Evolutionary conservation across 2,888 invertebrate genomes (phyloP), one percentile per base, ranked within the genome.

Genomic region (Drosophila ezoana): DNA sequence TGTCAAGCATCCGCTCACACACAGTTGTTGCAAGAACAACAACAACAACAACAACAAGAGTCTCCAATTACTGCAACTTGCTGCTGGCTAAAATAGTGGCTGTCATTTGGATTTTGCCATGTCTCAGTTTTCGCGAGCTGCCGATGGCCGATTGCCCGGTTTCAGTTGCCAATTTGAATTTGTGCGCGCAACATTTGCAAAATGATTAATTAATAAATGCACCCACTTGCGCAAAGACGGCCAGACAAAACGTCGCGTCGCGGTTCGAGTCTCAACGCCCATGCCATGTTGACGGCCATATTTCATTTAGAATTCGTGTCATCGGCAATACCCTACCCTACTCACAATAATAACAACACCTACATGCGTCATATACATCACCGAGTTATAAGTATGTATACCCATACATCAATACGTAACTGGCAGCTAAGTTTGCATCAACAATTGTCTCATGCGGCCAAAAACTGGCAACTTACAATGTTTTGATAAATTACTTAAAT

Each of bases 181-280:
- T 68, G 59, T 65, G 61, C 33, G 61, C 47, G 66, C 70, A 75
- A 72, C 59, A 70, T 69, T 68, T 70, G 60, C 49, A 45, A 65
- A 76, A 68, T 84, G 79, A 85, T 81, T 81, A 84, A 84, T 84
- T 82, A 82, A 80, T 75, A 77, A 75, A 65, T 70, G 83, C 78
- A 72, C 81, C 82, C 80, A 81, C 75, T 76, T 66, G 65, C 49
- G 58, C 56, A 59, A 70, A 59, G 63, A 37, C 52, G 54, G 45
- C 54, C 44, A 72, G 73, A 70, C 73, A 65, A 45, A 38, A 37
- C 43, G 57, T 56, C 61, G 54, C 28, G 8, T 8, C 28, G 20
- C 5, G 28, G 28, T 43, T 43, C 43, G 20, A 45, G 56, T 53
- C 41, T 65, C 54, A 28, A 75, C 74, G 74, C 74, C 74, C 43